Evolutionary conservation across 2,797 vertebrate genomes (phyloP).

Genomic region (Falco berigora): DNA sequence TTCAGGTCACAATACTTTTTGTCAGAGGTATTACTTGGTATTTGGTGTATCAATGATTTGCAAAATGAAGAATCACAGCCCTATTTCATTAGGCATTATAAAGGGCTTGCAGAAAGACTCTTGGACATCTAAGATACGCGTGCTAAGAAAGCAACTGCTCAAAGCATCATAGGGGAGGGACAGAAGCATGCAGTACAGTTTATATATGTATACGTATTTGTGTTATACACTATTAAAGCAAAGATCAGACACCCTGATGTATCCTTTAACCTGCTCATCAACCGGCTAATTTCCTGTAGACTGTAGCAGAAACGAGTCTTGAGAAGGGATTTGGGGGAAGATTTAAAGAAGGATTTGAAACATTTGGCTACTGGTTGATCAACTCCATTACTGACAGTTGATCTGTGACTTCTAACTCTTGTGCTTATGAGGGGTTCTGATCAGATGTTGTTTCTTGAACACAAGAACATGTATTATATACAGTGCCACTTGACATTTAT

Average conservation of each 20-base stretch:
- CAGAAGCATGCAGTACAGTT: neutral
- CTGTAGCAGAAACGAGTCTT: neutral
- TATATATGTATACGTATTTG: neutral
- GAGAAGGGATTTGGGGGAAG: conserved; percentile 47
- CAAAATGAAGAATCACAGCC: neutral
- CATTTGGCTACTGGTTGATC: neutral
- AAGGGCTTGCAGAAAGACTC: neutral
- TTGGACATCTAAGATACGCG: neutral
- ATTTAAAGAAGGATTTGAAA: conserved; percentile 50
- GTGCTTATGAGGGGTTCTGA: neutral
- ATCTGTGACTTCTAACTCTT: neutral
- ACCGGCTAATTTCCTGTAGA: neutral
- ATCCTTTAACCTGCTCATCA: conserved; percentile 14
- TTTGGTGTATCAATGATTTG: neutral
- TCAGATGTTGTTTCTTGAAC: neutral
- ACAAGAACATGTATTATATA: neutral
- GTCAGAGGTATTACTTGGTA: neutral
- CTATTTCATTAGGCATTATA: neutral
- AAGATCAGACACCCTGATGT: neutral
- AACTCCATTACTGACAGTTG: neutral
- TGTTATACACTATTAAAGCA: neutral
- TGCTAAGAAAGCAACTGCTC: neutral
- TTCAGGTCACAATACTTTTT: neutral
- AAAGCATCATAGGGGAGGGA: neutral
- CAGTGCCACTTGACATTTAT: neutral